Conservation (phyloP, 2,888 invertebrate species). For the Salticus scenicus region DNA sequence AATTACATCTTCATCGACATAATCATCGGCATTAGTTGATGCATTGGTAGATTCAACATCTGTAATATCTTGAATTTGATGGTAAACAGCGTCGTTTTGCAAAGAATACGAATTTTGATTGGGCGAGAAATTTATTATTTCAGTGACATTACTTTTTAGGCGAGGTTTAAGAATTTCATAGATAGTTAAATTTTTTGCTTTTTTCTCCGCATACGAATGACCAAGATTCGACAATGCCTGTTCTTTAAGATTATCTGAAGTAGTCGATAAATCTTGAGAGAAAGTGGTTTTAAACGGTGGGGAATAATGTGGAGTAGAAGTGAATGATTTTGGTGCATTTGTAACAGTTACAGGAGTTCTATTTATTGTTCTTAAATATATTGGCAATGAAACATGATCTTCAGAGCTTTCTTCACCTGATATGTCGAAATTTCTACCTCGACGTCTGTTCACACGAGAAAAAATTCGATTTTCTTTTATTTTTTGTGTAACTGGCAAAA, state of each 20-base stretch:
- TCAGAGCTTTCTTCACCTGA: neutral
- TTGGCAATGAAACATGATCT: neutral
- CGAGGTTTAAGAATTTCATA: constrained; percentile 47
- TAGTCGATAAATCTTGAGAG: neutral
- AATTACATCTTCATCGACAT: neutral
- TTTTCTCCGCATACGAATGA: neutral
- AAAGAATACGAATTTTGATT: neutral
- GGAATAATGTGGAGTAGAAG: neutral
- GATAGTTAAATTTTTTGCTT: constrained; percentile 23
- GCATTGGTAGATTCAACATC: neutral
- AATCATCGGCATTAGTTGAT: neutral
- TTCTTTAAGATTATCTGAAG: neutral
- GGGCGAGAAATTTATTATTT: neutral
- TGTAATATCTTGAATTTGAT: neutral
- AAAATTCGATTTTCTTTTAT: too few species aligned
- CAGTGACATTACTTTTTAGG: neutral
- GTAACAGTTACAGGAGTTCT: too few species aligned
- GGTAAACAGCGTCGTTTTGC: neutral
- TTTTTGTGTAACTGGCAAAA: neutral
- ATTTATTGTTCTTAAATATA: neutral
- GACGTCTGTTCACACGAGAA: neutral
- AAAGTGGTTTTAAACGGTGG: neutral
- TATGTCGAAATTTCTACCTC: neutral
- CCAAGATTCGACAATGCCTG: neutral
- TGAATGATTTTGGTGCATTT: too few species aligned